Conservation (phyloP, 2,888 invertebrate genomes). For the Diarsia rubi region DNA sequence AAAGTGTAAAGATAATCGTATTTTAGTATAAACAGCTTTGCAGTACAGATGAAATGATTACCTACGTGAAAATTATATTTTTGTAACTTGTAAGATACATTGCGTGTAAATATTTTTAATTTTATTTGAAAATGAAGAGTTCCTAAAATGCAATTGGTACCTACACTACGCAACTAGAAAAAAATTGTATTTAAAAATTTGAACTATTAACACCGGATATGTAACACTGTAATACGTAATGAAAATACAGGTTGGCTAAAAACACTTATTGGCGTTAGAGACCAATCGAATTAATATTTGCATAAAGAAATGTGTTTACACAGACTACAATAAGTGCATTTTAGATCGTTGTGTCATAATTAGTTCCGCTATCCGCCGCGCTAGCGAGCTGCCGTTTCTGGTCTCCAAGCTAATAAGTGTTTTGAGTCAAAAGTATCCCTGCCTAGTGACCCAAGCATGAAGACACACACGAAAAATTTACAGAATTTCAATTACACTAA, state of each 20-base stretch:
- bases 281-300: slow-evolving; percentile 1
- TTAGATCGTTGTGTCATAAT: slow-evolving; percentile 6
- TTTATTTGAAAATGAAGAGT: slow-evolving; percentile 34
- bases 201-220: slow-evolving; percentile 72
- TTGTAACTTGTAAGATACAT: slow-evolving; percentile 18
- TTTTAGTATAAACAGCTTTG: slow-evolving; percentile 42
- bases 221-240: slow-evolving; percentile 60
- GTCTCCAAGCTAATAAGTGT: slow-evolving; percentile 13
- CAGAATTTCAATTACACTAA: slow-evolving; percentile 59
- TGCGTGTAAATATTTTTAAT: slow-evolving; percentile 33
- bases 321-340: slow-evolving; percentile 17
- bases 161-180: slow-evolving; percentile 67
- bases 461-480: slow-evolving; percentile 36
- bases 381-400: slow-evolving; percentile 10
- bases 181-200: slow-evolving; percentile 69
- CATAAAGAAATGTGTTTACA: slow-evolving; percentile 13
- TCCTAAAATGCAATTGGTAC: slow-evolving; percentile 68
- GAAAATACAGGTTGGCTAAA: slow-evolving; percentile 33
- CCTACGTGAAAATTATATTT: slow-evolving; percentile 33
- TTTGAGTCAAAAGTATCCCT: slow-evolving; percentile 30
- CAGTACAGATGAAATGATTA: slow-evolving; percentile 40
- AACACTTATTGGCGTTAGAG: slow-evolving; percentile 27
- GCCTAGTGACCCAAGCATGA: slow-evolving; percentile 42
- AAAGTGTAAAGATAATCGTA: slow-evolving; percentile 38
- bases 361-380: slow-evolving; percentile 9